Evolutionary conservation across 2,113 vertebrate genomes (phyloP), one percentile per base, ranked within the genome.

Genomic region (Fregetta grallaria): DNA sequence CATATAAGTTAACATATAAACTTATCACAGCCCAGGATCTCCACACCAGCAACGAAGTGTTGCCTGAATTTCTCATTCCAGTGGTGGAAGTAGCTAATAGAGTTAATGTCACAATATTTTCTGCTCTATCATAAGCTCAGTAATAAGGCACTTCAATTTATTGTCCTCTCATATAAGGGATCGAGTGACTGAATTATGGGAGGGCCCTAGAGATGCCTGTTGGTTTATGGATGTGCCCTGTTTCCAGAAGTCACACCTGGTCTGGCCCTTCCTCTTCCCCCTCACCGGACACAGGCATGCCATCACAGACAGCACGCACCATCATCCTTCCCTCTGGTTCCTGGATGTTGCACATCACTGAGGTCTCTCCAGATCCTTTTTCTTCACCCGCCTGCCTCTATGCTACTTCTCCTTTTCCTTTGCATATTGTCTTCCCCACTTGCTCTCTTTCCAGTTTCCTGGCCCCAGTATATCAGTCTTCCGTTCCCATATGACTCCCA

Each of bases 401-500:
- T 56, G 7, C 23, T 55, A 7, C 13, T 73, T 71, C 49, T 86
- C 12, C 15, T 91, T 94, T 52, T 61, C 30, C 55, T 76, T 38
- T 81, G 6, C 13, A 1, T 63, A 10, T 11, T 68, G 7, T 53
- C 56, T 79, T 91, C 62, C 22, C n/a, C 19, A 8, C 5, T 85
- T 75, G 16, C 11, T 75, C 47, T 49, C 56, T n/a, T 90, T 79
- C 40, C 76, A 96, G 96, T 97, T 97, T 94, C 44, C 72, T 81
- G 61, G 47, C 38, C 63, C 30, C 34, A 18, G 67, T 15, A 10
- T 50, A 83, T 83, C 95, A 71, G 47, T 80, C 56, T 92, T 95
- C 78, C 86, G 68, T 94, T 96, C 92, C 86, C 63, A 50, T 42
- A 49, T 55, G 77, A 91, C 56, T 93, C 78, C 50, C 47, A 53